A percentile compares a stretch with the other conserved stretches of the same genome.
Conservation (phyloP, 2,888 invertebrate genomes). For the Mythimna albipuncta region DNA sequence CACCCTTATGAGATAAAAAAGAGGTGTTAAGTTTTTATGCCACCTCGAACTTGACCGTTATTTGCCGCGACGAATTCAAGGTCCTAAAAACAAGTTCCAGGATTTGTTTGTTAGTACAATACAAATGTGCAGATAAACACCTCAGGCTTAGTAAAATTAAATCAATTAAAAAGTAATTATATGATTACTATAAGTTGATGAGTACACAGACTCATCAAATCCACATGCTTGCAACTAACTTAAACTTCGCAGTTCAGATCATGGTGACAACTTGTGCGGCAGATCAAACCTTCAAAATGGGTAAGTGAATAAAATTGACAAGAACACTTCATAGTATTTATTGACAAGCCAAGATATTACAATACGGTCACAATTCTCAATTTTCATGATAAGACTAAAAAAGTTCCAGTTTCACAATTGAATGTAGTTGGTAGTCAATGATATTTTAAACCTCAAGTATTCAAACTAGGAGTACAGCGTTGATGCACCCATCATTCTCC, state of each 20-base stretch:
- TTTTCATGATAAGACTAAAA: neutral
- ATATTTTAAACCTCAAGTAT: constrained; percentile 64
- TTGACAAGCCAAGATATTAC: constrained; percentile 37
- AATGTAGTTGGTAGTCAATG: constrained; percentile 11
- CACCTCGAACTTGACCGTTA: constrained; percentile 19
- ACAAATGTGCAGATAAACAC: neutral
- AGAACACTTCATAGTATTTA: constrained; percentile 67
- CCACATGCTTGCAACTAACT: constrained; percentile 1
- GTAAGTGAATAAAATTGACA: constrained; percentile 53
- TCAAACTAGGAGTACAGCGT: constrained; percentile 98
- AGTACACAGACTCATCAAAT: constrained; percentile 2
- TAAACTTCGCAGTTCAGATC: neutral
- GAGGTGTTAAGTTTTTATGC: constrained; percentile 1
- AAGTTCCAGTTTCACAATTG: constrained; percentile 21
- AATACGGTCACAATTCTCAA: constrained; percentile 11
- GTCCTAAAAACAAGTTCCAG: constrained; percentile 15
- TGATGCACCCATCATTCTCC: constrained; percentile 99
- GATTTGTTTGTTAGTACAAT: constrained; percentile 2
- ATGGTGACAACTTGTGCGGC: neutral
- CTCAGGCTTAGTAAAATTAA: neutral
- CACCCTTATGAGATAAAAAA: neutral
- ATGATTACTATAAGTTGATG: constrained; percentile 11
- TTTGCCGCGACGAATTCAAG: constrained; percentile 26
- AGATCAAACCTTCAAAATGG: constrained; percentile 13
- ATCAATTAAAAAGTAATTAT: neutral